Conservation (phyloP, 2,888 invertebrate genomes). For the Peribatodes rhomboidaria region DNA sequence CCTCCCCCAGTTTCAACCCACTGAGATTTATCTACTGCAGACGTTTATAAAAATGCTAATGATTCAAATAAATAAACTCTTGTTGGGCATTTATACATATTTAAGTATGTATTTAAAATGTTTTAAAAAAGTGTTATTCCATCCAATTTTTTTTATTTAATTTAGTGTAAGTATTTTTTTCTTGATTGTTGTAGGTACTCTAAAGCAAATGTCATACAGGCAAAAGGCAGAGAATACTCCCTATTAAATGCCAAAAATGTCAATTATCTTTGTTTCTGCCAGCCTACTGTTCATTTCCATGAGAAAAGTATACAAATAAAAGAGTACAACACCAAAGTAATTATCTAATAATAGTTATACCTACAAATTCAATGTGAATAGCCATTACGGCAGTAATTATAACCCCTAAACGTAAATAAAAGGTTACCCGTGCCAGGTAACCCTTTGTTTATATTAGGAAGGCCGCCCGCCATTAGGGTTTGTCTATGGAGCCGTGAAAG, state of each 20-base stretch:
- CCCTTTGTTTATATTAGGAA: conserved; percentile 73
- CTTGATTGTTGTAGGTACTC: no score
- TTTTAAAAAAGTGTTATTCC: no score
- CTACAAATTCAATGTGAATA: conserved; percentile 6
- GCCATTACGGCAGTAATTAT: conserved; percentile 12
- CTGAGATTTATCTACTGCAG: conserved; percentile 14
- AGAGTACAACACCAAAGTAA: neutral
- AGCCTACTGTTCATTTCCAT: neutral
- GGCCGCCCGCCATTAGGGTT: conserved; percentile 68
- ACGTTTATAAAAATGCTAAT: conserved; percentile 29
- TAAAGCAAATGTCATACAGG: no score
- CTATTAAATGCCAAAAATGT: no score
- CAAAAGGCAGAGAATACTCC: no score
- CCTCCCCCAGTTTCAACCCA: conserved; percentile 8
- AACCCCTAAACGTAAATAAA: conserved; percentile 51
- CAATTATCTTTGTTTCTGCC: no score
- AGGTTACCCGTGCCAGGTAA: conserved; percentile 50
- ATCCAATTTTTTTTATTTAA: no score
- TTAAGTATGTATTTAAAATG: no score
- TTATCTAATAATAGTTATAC: neutral
- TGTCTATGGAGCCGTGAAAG: conserved; percentile 60
- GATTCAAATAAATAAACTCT: conserved; percentile 4
- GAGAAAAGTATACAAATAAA: neutral
- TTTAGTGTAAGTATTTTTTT: no score
- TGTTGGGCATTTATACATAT: conserved; percentile 26